Base-by-base conservation (phyloP, 2,113 vertebrate species). In the Syngnathoides biaculeatus region DNA sequence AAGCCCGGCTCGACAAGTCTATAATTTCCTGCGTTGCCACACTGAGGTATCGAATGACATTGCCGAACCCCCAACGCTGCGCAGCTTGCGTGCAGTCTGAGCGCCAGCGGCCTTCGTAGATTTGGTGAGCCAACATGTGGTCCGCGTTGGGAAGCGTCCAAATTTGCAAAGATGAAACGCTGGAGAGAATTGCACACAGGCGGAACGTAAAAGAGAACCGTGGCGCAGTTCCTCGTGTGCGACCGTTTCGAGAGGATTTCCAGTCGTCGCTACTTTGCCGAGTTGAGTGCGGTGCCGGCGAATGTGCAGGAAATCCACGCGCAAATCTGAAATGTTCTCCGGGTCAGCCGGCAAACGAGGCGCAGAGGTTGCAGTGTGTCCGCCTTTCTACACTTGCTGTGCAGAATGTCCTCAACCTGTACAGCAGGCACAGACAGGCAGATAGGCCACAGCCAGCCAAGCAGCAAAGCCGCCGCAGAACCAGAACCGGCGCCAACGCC, bases 311-410 rank as follows among this genome's bases (percentile, higher is more conserved):
- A 19, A 47, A 47, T 7, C 8, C 10, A 11, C 22, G 20, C 1
- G 20, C 3, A 8, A 52, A 19, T 52, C 13, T 22, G 2, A 20
- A 19, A n/a, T n/a, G n/a, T n/a, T n/a, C n/a, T n/a, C n/a, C n/a
- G n/a, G n/a, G n/a, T n/a, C n/a, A n/a, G n/a, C n/a, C 47, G 20
- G 20, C 47, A 50, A 68, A 69, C 78, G 80, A 86, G 88, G 85
- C 93, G 92, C 93, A 92, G 90, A 93, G 95, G 95, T 96, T 97
- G 96, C 95, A 93, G 94, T 93, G 94, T 98, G 97, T 96, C 97
- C 94, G 97, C 97, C 97, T 99, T 96, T 99, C 97, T 99, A 96
- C 97, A 99, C 97, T 98, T 99, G 96, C 97, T 98, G 97, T 99
- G 96, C 97, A 99, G 97, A 98, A 97, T 94, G 94, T 98, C 95